A percentile compares a stretch with the other conserved stretches of the same genome.
phyloP scores from a whole-genome alignment of 2,888 invertebrate species.

The Adelphocoris suturalis region DNA sequence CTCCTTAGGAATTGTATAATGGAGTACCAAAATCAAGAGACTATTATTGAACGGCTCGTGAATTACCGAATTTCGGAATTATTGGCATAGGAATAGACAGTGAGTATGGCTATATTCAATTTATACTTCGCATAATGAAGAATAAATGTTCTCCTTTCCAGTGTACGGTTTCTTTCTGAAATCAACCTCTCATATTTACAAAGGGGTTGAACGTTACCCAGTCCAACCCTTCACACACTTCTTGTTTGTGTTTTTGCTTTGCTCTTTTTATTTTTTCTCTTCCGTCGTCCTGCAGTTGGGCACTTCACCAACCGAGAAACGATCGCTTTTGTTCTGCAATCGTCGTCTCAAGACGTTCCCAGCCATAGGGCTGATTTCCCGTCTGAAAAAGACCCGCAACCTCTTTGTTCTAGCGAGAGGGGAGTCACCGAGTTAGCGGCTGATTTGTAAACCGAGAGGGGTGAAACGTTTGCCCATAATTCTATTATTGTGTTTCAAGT shows the following conservation, averaged over 20 bases:
- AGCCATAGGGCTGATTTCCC: not conserved
- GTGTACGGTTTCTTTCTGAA: not conserved
- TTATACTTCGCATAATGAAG: too few relatives aligned
- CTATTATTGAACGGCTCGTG: too few relatives aligned
- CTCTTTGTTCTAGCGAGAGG: not conserved
- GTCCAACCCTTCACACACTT: not conserved
- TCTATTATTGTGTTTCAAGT: constrained; percentile 43
- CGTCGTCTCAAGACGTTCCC: constrained; percentile 38
- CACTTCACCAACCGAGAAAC: constrained; percentile 43
- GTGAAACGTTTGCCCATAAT: not conserved
- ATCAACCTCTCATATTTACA: not conserved
- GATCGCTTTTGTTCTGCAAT: not conserved
- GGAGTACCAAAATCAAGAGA: too few relatives aligned
- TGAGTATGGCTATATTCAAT: too few relatives aligned
- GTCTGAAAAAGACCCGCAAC: not conserved
- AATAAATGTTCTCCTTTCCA: too few relatives aligned
- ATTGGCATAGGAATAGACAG: too few relatives aligned
- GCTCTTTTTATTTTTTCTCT: not conserved
- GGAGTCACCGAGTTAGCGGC: constrained; percentile 32
- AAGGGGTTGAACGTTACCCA: constrained; percentile 1
- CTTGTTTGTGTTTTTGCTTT: not conserved
- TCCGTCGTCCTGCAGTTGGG: not conserved
- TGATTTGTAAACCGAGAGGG: constrained; percentile 12
- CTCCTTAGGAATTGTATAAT: too few relatives aligned
- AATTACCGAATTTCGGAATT: too few relatives aligned